Base-by-base conservation (phyloP, 2,113 vertebrate species). In the Ceuthmochares aereus region DNA sequence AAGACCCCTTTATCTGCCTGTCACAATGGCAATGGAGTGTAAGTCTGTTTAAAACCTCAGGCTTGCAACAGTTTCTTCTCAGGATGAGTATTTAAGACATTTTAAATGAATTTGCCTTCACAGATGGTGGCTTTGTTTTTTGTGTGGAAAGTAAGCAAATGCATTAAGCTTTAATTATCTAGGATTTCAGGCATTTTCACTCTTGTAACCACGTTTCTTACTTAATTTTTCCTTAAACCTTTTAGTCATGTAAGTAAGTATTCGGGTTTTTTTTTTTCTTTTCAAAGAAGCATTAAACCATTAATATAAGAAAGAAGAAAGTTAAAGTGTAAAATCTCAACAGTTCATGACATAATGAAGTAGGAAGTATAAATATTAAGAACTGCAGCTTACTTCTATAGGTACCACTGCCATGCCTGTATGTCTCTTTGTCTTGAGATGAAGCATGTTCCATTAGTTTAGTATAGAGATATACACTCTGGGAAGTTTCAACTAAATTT, bases 301-400 rank as follows among this genome's bases (percentile, higher is more conserved):
- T 86, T 70, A 32, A 62, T 23, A 60, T 14, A 56, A 27, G 12
- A 12, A 69, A 49, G 3, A 62, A 70, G 17, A 37, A 74, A 74
- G 8, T 25, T 85, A 29, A 72, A 72, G 9, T 19, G 51, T 43
- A 47, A 84, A 62, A 49, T 63, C 26, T 69, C 36, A 60, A 18
- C 17, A 47, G 18, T 52, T 90, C 16, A 19, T 51, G 34, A 60
- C 15, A 52, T 27, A 63, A 37, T 42, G 16, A 72, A 83, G 8
- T 27, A 47, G 8, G 13, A 27, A 80, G 55, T 23, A 25, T 23
- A 49, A 87, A 42, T 27, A 87, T 13, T 69, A 82, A 72, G 5
- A 73, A 59, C 12, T 0, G 0, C 21, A 51, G 9, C 12, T 45
- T 26, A 34, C 3, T 43, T 77, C 66, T 54, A 37, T 34, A 40